A percentile compares a stretch with the other conserved stretches of the same genome.
These are phyloP conservation scores for Armadillidium nasatum DNA, from an alignment of 1,140 invertebrate species.

Conservation along the genomic window DNA sequence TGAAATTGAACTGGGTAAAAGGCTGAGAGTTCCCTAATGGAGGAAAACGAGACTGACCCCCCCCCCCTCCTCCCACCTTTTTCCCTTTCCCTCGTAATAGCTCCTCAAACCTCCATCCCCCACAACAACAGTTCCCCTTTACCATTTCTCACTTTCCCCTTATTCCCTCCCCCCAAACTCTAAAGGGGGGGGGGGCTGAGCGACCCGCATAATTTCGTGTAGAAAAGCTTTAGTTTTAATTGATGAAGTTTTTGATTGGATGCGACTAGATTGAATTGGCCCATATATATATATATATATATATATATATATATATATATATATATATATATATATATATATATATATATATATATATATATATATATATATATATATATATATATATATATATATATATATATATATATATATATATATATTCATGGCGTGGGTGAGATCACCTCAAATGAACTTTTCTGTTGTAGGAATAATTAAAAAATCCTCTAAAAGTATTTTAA, in stretches of 20 bases:
- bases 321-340: slow-evolving; percentile 2
- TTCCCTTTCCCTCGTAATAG: too few species aligned
- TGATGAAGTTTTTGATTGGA: slow-evolving; percentile 13
- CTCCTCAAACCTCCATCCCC: too few species aligned
- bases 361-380: background rate
- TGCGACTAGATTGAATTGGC: background rate
- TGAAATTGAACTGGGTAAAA: background rate
- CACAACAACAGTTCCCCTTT: too few species aligned
- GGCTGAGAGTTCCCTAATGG: background rate
- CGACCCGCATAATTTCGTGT: background rate
- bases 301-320: background rate
- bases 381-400: background rate
- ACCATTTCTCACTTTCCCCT: too few species aligned
- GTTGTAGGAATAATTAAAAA: too few species aligned
- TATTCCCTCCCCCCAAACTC: too few species aligned
- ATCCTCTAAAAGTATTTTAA: too few species aligned
- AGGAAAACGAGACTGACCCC: background rate
- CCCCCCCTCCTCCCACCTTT: background rate
- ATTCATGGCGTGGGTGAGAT: background rate
- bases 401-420: slow-evolving; percentile 2
- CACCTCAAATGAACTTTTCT: too few species aligned
- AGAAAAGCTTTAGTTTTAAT: slow-evolving; percentile 2
- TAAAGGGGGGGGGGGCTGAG: background rate
- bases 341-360: background rate
- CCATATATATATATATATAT: slow-evolving; percentile 4